A percentile compares a stretch with the other conserved stretches of the same genome.
Conservation (phyloP, 1,140 invertebrate genomes). For the Ceratitis capitata region DNA sequence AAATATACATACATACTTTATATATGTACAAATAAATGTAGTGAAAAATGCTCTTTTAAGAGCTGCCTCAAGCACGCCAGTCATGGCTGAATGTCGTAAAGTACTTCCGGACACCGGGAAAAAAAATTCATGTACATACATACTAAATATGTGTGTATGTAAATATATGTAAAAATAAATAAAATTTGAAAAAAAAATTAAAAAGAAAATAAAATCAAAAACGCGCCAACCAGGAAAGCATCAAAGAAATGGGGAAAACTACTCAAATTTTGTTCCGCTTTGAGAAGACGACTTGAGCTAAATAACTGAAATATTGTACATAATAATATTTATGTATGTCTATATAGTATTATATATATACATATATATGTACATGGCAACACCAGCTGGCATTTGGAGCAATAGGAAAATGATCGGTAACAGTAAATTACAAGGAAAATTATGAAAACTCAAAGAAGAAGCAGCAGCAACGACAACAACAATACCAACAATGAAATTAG, state of each 20-base stretch:
- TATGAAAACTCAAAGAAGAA: conserved; percentile 18
- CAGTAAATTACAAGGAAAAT: conserved; percentile 18
- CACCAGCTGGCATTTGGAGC: background rate
- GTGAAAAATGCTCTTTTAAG: background rate
- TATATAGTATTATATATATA: background rate
- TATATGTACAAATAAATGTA: background rate
- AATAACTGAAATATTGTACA: background rate
- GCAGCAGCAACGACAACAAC: background rate
- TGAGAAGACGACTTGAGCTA: background rate
- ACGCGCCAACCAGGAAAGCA: background rate
- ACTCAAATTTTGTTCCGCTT: conserved; percentile 28
- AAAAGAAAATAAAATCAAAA: background rate
- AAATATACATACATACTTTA: background rate
- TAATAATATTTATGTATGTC: background rate
- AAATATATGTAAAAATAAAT: background rate
- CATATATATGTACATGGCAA: background rate
- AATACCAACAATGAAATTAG: too few relatives aligned
- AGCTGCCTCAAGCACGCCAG: too few relatives aligned
- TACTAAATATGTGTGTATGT: too few relatives aligned
- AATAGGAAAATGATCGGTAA: conserved; percentile 23
- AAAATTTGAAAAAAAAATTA: background rate
- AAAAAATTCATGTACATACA: too few relatives aligned
- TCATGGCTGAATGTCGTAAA: conserved; percentile 34
- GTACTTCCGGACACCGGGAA: background rate
- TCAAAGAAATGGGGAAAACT: background rate